Base-by-base conservation (phyloP, 2,888 invertebrate genomes). In the Brenthis daphne region DNA sequence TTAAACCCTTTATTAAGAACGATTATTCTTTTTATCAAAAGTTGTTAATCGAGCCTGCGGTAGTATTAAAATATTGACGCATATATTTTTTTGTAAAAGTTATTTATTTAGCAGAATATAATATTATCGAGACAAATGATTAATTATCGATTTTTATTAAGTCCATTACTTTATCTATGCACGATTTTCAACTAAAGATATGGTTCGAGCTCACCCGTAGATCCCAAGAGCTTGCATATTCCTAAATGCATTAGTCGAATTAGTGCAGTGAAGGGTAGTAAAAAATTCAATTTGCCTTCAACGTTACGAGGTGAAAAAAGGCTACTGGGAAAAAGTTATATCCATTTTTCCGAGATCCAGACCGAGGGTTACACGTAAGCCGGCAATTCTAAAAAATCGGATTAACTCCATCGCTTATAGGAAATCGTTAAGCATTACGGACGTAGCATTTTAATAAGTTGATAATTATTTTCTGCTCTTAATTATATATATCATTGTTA, bases 221-320 rank as follows among this genome's bases (percentile, higher is more conserved):
- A 67, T 68, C 56, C 67, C 71, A 65, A 76, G 78, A 81, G 81
- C 87, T 85, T 87, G 88, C 87, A 88, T 85, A 82, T 79, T 78
- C 80, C 86, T 90, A 90, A 91, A 82, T 83, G 88, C 89, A 90
- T 91, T 92, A 91, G 84, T 81, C 87, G 86, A 89, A 91, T 91
- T 91, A 92, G 86, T 87, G 85, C 87, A 84, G 77, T 87, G 89
- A 87, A 82, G 90, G 90, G 83, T 85, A 81, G 85, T 80, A 85
- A 90, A 91, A 91, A 91, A 92, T 90, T 90, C 88, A 92, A 92
- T 92, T 92, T 92, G 82, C 88, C 80, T 82, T 79, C 85, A 81
- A 79, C 87, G 85, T 79, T 81, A 82, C 79, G 81, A 80, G 77
- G 81, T 79, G 81, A 85, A 87, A 84, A 85, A 89, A 84, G 79